Base-by-base conservation (phyloP, 2,888 invertebrate species). In the Troides helena region DNA sequence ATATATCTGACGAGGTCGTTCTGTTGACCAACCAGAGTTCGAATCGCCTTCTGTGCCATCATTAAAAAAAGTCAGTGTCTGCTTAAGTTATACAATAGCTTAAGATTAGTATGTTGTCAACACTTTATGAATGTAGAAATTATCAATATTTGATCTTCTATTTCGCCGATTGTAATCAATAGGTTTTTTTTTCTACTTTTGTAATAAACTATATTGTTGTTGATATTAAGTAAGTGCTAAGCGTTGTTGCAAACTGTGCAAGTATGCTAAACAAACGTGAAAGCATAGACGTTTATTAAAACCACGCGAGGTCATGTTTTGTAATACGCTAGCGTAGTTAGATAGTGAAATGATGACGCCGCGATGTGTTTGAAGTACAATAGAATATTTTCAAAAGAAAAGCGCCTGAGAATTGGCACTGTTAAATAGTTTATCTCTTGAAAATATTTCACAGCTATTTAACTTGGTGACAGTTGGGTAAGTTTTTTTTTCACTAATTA, bases 1-100 rank as follows among this genome's bases (percentile, higher is more conserved):
- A 78, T 78, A 84, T 89, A 88, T 85, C 84, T 79, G 84, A 78
- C 89, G 90, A 90, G 91, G 90, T 84, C 88, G 81, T 80, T 76
- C 75, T 78, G 76, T 74, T 80, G 85, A 86, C 83, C 81, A 84
- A 85, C 89, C 86, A 81, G 74, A 75, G 77, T 75, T 78, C 79
- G 80, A 77, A 77, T 81, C 82, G 79, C 82, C 80, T 81, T 84
- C 84, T 83, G 85, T 82, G 79, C 79, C 77, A 78, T 78, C 81
- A 80, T 84, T 82, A 50, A 50, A 50, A 50, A 50, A 39, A 39
- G 39, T 39, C 7, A 39, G 8, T 7, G 39, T 39, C 8, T 39
- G 10, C 39, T 39, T 39, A 39, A 10, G 7, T 39, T 39, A 39
- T 39, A 39, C 39, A 39, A 4, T 39, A 39, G 39, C 39, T 39